Conservation (phyloP, 2,113 vertebrate genomes). For the Myodes glareolus region DNA sequence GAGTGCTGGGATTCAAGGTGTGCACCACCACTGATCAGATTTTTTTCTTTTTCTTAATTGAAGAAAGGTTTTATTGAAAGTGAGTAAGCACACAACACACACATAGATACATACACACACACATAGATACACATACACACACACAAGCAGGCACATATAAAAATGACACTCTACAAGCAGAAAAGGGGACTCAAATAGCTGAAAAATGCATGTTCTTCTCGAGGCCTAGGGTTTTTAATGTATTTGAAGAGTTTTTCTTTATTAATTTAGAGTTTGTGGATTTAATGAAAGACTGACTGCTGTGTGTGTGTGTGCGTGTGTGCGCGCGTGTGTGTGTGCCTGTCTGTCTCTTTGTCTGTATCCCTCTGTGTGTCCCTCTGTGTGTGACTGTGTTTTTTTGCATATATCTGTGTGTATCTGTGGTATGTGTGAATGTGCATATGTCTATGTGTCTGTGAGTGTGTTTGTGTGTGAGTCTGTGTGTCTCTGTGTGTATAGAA, state of each 20-base stretch:
- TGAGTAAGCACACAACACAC: background rate
- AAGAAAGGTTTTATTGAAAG: too few species aligned
- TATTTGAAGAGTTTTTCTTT: background rate
- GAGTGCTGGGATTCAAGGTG: too few species aligned
- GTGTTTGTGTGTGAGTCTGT: background rate
- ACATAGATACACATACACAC: background rate
- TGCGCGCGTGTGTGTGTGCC: background rate
- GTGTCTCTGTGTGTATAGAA: background rate
- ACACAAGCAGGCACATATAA: too few species aligned
- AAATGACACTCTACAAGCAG: too few species aligned
- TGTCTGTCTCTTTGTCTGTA: too few species aligned
- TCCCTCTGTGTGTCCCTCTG: background rate
- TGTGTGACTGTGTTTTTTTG: background rate
- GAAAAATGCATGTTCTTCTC: background rate
- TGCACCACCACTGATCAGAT: fast-evolving
- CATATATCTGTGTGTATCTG: too few species aligned
- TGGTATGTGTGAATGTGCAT: background rate
- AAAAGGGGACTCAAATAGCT: too few species aligned
- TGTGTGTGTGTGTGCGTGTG: background rate
- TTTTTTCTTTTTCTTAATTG: too few species aligned
- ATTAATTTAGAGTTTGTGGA: background rate
- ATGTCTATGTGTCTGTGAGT: background rate
- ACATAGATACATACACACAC: background rate
- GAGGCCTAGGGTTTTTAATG: background rate
- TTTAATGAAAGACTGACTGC: too few species aligned